These are phyloP conservation scores for Lepidotrigona ventralis DNA, from an alignment of 1,140 invertebrate species.

Conservation along the genomic window DNA sequence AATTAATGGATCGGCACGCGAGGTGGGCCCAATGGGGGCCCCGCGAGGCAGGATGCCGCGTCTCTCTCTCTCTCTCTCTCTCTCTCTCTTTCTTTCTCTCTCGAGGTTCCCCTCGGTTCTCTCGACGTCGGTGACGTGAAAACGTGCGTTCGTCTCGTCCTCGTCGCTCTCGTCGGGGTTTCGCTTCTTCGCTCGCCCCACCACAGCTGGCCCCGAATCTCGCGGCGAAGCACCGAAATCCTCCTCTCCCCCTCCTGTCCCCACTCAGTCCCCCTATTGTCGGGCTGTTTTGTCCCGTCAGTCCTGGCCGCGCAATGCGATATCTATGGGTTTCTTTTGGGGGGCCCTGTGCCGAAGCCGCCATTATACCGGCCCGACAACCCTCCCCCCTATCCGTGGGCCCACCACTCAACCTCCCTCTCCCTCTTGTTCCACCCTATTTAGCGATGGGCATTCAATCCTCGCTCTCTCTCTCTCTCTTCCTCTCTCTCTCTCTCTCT, in stretches of 20 bases:
- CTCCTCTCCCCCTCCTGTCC: background rate
- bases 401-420: background rate
- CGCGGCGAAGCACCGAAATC: slow-evolving; percentile 49
- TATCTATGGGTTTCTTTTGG: slow-evolving; percentile 77
- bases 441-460: slow-evolving; percentile 52
- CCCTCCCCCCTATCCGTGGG: background rate
- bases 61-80: slow-evolving; percentile 52
- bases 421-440: slow-evolving; percentile 16
- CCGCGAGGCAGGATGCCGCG: slow-evolving; percentile 32
- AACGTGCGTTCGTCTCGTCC: slow-evolving; percentile 39
- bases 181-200: slow-evolving; percentile 19
- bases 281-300: slow-evolving; percentile 78
- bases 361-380: slow-evolving; percentile 59
- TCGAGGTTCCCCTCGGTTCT: slow-evolving; percentile 29
- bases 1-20: slow-evolving; percentile 78
- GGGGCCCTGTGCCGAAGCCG: slow-evolving; percentile 69
- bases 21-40: slow-evolving; percentile 57
- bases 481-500: background rate
- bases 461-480: slow-evolving; percentile 14
- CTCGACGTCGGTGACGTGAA: slow-evolving; percentile 40
- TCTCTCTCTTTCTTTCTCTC: slow-evolving; percentile 8
- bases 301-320: slow-evolving; percentile 77
- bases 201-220: slow-evolving; percentile 62
- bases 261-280: slow-evolving; percentile 68
- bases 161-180: slow-evolving; percentile 11